Conservation (phyloP, 2,113 vertebrate species). For the Progne subis region DNA sequence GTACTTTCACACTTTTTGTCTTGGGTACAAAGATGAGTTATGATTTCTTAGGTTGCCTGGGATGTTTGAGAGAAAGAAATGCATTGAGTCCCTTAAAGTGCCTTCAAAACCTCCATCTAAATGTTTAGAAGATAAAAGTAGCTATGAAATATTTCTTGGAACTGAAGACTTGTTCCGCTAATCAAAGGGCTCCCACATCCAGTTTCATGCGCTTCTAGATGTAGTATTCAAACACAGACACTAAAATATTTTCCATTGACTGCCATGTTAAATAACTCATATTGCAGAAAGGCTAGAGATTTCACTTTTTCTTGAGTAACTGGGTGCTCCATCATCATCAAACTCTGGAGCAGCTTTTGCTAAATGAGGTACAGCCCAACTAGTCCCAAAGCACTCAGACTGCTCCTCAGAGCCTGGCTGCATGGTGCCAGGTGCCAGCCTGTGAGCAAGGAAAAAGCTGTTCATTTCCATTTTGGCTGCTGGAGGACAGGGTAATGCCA, state of each 20-base stretch:
- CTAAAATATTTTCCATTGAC: background rate
- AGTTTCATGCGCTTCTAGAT: background rate
- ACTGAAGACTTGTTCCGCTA: background rate
- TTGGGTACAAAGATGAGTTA: background rate
- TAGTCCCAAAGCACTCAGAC: background rate
- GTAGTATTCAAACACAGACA: background rate
- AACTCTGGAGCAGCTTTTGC: background rate
- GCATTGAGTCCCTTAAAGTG: background rate
- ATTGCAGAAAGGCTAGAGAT: background rate
- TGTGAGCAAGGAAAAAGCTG: background rate
- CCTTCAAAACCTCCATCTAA: background rate
- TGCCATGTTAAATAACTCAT: background rate
- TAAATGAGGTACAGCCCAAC: fast-evolving
- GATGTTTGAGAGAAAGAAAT: background rate
- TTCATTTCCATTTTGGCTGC: background rate
- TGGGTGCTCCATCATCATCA: background rate
- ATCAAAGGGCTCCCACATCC: background rate
- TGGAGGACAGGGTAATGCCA: background rate
- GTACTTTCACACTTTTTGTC: background rate
- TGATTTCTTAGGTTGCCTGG: background rate
- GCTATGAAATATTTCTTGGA: background rate
- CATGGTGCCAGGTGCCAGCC: fast-evolving
- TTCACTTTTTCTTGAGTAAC: background rate
- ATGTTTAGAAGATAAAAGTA: background rate
- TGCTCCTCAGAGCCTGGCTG: background rate